Conservation (phyloP, 2,113 vertebrate genomes). For the Jaculus jaculus region DNA sequence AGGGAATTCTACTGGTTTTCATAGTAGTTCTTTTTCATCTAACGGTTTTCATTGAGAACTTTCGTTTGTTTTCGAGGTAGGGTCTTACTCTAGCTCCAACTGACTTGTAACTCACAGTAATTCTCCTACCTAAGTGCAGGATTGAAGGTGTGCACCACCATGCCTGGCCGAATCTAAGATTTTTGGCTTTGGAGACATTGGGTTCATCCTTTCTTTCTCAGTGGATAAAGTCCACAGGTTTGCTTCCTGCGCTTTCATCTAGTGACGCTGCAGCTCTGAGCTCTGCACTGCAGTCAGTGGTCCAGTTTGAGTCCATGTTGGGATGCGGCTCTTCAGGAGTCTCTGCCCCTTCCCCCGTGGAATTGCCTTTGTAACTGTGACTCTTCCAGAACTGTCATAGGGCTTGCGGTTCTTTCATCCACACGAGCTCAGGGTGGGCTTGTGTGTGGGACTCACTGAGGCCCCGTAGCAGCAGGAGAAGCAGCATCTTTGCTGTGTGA, state of each 20-base stretch:
- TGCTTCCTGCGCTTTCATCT: not conserved
- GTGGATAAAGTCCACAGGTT: not conserved
- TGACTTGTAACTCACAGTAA: not conserved
- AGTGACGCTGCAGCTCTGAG: not conserved
- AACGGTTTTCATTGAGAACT: constrained; percentile 23
- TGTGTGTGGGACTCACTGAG: not conserved
- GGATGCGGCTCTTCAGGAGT: not conserved
- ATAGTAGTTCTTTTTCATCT: not conserved
- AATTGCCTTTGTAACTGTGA: not conserved
- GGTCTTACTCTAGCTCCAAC: not conserved
- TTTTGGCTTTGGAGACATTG: constrained; percentile 41
- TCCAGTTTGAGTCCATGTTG: constrained; percentile 3
- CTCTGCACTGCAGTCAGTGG: not conserved
- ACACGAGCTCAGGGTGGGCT: not conserved
- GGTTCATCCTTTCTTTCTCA: not conserved
- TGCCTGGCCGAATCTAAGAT: not conserved
- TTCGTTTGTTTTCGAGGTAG: not conserved
- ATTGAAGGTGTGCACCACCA: not conserved
- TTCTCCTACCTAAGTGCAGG: not conserved
- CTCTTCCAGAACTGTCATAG: constrained; percentile 3
- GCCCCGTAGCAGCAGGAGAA: not conserved
- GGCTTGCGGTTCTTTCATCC: not conserved
- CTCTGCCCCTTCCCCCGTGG: not conserved
- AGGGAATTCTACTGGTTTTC: not conserved
- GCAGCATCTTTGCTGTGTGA: not conserved